phyloP scores from a whole-genome alignment of 2,888 invertebrate genomes.

The Tridacna crocea region DNA sequence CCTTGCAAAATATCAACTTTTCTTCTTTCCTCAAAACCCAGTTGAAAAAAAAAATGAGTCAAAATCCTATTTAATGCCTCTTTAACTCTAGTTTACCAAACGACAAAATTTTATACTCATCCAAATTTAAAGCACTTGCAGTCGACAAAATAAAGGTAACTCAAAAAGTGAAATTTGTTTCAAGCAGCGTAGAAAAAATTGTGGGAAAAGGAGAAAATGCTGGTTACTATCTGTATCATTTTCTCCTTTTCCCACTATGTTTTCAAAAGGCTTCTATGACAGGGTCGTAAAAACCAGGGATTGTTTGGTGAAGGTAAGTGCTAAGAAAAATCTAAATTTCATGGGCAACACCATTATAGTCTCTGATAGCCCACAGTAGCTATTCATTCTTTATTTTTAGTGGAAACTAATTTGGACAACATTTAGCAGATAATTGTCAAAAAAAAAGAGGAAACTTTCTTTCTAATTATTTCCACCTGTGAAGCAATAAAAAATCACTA shows the following conservation, averaged over 20 bases:
- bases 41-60: too few relatives aligned
- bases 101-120: too few relatives aligned
- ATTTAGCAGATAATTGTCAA: conserved; percentile 27
- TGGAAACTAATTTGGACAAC: conserved; percentile 26
- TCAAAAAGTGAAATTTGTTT: neutral
- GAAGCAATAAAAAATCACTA: conserved; percentile 30
- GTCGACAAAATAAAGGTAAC: too few relatives aligned
- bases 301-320: neutral
- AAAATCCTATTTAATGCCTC: too few relatives aligned
- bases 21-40: too few relatives aligned
- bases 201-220: conserved; percentile 3
- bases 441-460: conserved; percentile 24
- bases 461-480: conserved; percentile 41
- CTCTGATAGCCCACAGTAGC: too few relatives aligned
- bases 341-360: neutral
- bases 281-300: neutral
- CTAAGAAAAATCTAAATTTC: neutral
- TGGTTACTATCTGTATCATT: neutral
- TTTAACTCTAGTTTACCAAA: too few relatives aligned
- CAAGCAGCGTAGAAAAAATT: neutral
- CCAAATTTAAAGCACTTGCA: too few relatives aligned
- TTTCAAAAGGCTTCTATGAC: neutral
- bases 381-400: neutral
- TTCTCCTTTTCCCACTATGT: conserved; percentile 2
- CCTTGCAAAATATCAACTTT: too few relatives aligned